Conservation (phyloP, 2,113 vertebrate species). For the Jacana jacana region DNA sequence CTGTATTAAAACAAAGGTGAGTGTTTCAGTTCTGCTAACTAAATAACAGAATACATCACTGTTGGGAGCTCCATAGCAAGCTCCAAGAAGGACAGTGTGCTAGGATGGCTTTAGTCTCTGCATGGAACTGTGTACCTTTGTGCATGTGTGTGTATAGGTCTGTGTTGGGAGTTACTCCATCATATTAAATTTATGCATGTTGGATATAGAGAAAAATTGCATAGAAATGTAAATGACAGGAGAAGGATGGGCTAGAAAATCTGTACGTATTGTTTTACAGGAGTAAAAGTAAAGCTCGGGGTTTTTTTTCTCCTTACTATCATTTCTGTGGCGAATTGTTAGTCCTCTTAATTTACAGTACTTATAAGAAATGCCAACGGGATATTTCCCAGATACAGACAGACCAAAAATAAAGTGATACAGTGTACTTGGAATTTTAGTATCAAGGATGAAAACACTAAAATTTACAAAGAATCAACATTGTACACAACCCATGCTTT, state of each 20-base stretch:
- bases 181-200: neutral
- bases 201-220: neutral
- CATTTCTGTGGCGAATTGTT: neutral
- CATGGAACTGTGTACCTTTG: neutral
- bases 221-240: neutral
- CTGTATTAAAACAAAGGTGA: neutral
- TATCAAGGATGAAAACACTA: neutral
- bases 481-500: neutral
- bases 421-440: neutral
- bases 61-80: neutral
- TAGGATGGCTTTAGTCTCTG: neutral
- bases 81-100: neutral
- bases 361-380: neutral
- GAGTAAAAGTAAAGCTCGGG: neutral
- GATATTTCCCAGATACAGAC: neutral
- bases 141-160: neutral
- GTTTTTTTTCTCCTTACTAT: neutral
- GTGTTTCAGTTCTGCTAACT: neutral
- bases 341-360: neutral
- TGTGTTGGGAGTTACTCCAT: fast-evolving
- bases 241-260: neutral
- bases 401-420: neutral
- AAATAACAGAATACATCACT: neutral
- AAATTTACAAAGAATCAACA: neutral
- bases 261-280: neutral